A percentile compares a stretch with the other conserved stretches of the same genome.
Conservation (phyloP, 1,140 invertebrate species). For the Cherax destructor region DNA sequence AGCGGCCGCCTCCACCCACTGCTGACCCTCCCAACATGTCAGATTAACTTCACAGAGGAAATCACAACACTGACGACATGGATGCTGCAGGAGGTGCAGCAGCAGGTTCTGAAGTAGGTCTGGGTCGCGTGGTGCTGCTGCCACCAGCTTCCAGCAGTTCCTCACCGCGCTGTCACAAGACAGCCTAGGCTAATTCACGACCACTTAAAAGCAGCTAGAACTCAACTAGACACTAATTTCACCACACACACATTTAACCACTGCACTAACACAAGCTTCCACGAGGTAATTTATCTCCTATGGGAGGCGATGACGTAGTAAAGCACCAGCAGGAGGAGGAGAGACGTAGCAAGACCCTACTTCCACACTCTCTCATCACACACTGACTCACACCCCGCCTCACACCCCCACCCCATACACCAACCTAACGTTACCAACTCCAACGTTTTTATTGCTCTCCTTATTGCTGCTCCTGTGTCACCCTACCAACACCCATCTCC, state of each 20-base stretch:
- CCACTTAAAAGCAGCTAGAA: background rate
- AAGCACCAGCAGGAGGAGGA: no score
- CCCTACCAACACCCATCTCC: background rate
- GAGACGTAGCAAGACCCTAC: background rate
- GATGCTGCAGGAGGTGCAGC: background rate
- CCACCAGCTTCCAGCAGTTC: background rate
- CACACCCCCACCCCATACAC: background rate
- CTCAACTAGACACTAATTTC: background rate
- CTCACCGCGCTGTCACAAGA: background rate
- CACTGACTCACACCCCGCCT: conserved; percentile 20
- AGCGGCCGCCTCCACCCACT: no score
- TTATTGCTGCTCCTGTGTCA: background rate
- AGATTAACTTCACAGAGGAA: background rate
- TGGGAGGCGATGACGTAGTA: conserved; percentile 21
- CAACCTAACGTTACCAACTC: conserved; percentile 7
- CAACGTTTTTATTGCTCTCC: conserved; percentile 19
- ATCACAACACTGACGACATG: background rate
- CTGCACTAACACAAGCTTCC: background rate
- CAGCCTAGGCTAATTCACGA: background rate
- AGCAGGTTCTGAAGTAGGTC: background rate
- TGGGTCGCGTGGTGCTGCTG: background rate
- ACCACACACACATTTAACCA: background rate
- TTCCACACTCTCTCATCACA: background rate
- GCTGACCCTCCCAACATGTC: background rate
- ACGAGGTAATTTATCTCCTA: background rate